phyloP scores from a whole-genome alignment of 2,113 vertebrate species.

The Panthera uncia region DNA sequence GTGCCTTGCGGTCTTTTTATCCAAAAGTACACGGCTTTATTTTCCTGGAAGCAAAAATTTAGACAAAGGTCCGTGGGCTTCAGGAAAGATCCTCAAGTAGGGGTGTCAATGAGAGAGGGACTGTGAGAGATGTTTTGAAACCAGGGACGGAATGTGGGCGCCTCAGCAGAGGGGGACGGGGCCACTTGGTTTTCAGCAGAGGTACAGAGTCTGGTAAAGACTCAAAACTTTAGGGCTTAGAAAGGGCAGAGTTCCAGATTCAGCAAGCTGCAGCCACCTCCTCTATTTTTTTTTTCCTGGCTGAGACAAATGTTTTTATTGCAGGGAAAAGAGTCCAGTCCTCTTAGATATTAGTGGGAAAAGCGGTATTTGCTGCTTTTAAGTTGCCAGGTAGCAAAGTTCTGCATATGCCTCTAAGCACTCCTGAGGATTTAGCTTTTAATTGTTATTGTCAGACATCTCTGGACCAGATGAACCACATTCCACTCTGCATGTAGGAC shows the following conservation, averaged over 20 bases:
- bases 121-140: neutral
- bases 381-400: neutral
- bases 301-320: neutral
- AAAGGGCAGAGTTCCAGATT: neutral
- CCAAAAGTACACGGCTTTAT: neutral
- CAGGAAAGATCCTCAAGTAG: neutral
- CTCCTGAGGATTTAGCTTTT: neutral
- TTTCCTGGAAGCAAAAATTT: neutral
- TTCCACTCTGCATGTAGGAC: neutral
- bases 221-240: neutral
- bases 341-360: neutral
- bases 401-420: neutral
- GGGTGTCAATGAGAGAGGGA: neutral
- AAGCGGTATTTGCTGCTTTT: neutral
- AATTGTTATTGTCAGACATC: neutral
- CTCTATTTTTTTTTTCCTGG: neutral
- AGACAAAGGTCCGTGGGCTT: neutral
- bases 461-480: neutral
- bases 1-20: neutral
- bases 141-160: fast-evolving
- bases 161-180: neutral
- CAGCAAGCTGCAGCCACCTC: neutral
- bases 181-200: neutral
- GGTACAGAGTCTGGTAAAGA: neutral
- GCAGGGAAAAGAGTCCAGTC: neutral